Evolutionary conservation across 2,797 vertebrate genomes (phyloP).

Genomic region (Onychomys leucogaster): DNA sequence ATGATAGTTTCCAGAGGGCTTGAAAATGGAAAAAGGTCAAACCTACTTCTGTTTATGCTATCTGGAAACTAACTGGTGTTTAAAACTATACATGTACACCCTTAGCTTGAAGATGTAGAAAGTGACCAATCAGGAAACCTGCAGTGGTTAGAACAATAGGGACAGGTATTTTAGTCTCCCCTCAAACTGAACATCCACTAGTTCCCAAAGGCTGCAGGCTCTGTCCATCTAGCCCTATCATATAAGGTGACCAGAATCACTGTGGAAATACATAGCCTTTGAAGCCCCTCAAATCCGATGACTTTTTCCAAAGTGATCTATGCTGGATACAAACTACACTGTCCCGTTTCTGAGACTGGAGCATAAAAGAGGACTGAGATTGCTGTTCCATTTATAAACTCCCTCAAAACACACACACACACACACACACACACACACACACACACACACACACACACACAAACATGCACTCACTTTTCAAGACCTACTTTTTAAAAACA

Average conservation of each 20-base stretch:
- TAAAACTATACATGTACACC: not conserved
- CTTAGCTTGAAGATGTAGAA: not conserved
- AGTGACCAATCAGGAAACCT: not conserved
- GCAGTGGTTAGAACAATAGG: not conserved
- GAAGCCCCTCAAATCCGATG: not conserved
- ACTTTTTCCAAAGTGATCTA: not conserved
- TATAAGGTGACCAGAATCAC: not conserved
- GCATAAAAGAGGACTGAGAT: not conserved
- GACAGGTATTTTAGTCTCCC: not conserved
- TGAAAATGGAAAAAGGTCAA: not conserved
- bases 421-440: not conserved
- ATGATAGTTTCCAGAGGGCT: not conserved
- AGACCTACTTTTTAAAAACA: not conserved
- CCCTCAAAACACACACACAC: not conserved
- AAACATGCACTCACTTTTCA: not conserved
- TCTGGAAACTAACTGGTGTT: conserved; percentile 43
- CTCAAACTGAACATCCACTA: not conserved
- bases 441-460: too few relatives aligned
- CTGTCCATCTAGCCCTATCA: not conserved
- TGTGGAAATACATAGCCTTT: not conserved
- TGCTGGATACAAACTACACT: not conserved
- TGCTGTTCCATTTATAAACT: not conserved
- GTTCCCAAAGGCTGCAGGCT: not conserved
- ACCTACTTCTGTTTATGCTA: not conserved
- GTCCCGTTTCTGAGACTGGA: not conserved